These are phyloP conservation scores for Rhegmatorhina hoffmannsi DNA, from an alignment of 2,113 vertebrate genomes.

Conservation along the genomic window DNA sequence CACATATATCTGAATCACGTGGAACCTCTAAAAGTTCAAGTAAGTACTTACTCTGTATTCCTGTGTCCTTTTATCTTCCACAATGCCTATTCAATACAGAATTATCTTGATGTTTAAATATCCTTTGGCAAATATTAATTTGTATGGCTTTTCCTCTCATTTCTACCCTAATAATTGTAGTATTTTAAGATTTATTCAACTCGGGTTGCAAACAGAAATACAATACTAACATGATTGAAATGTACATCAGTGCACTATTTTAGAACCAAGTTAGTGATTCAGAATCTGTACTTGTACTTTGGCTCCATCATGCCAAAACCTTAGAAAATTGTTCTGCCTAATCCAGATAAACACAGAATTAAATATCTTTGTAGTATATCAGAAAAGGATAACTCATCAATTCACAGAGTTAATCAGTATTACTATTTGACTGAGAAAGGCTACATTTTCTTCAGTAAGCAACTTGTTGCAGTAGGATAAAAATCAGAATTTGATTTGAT, in stretches of 20 bases:
- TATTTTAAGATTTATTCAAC: not conserved
- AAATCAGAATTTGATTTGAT: not conserved
- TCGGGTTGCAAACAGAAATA: not conserved
- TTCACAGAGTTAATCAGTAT: not conserved
- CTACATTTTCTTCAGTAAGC: not conserved
- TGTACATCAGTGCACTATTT: not conserved
- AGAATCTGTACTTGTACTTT: not conserved
- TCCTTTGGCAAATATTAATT: not conserved
- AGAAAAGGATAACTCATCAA: not conserved
- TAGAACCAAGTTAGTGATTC: not conserved
- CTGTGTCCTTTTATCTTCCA: not conserved
- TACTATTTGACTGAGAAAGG: not conserved
- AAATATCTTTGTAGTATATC: not conserved
- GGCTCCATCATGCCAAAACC: not conserved
- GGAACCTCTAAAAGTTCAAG: constrained; percentile 90
- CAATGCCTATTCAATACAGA: not conserved
- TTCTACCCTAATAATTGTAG: not conserved
- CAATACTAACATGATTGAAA: not conserved
- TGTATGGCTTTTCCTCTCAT: not conserved
- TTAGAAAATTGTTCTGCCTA: not conserved
- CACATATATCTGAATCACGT: constrained; percentile 94
- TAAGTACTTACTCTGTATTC: constrained; percentile 43
- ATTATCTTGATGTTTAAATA: not conserved
- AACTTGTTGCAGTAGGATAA: not conserved
- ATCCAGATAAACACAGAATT: not conserved